A percentile compares a stretch with the other conserved stretches of the same genome.
Conservation (phyloP, 2,113 vertebrate species). For the Montifringilla adamsi region DNA sequence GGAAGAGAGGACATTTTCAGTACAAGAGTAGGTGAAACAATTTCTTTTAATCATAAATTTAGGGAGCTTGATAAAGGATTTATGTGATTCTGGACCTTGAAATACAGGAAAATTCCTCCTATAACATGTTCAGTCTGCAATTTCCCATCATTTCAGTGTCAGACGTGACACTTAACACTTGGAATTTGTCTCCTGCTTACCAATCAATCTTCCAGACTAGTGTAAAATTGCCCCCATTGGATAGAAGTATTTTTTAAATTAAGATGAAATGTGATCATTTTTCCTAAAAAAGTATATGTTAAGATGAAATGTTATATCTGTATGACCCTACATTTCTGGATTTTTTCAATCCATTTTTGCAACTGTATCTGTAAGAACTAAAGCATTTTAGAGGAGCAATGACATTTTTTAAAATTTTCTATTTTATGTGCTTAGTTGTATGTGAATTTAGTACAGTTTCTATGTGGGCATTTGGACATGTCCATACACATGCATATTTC, state of each 20-base stretch:
- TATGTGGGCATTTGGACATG: not conserved
- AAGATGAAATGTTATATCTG: not conserved
- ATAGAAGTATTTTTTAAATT: conserved; percentile 10
- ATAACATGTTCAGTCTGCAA: not conserved
- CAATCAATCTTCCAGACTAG: not conserved
- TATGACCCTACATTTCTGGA: not conserved
- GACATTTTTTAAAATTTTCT: not conserved
- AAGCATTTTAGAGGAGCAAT: not conserved
- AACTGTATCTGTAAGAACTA: not conserved
- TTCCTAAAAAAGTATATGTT: not conserved
- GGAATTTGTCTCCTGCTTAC: conserved; percentile 6
- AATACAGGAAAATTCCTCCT: conserved; percentile 9
- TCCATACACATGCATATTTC: not conserved
- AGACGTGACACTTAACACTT: not conserved
- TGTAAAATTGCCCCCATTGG: not conserved
- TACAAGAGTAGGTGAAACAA: not conserved
- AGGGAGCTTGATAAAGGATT: not conserved
- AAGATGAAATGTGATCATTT: not conserved
- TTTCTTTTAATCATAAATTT: conserved; percentile 12
- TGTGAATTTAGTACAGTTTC: not conserved
- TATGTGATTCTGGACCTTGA: conserved; percentile 6
- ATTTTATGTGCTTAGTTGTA: not conserved
- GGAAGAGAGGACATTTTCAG: not conserved
- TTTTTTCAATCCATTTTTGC: not conserved
- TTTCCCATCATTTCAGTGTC: not conserved